Evolutionary conservation across 2,797 vertebrate genomes (phyloP).

Genomic region (Premnoplex brunnescens): DNA sequence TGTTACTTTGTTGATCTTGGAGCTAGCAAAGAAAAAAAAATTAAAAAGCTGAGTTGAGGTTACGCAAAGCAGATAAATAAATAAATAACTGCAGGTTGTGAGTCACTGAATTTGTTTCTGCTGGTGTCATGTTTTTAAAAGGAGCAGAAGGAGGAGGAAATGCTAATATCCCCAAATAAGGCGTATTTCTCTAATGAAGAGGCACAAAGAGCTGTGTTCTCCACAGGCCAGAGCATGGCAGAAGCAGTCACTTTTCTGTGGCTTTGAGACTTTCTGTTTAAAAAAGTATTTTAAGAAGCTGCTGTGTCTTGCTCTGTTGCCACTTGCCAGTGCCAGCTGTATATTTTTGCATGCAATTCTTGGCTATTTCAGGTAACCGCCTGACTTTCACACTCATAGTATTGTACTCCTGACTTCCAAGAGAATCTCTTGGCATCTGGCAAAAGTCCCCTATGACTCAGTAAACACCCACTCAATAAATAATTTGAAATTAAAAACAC

Average conservation of each 20-base stretch:
- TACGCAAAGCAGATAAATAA: background rate
- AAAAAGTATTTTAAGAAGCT: background rate
- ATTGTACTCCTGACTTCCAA: background rate
- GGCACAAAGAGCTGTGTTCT: background rate
- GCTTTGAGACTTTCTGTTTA: background rate
- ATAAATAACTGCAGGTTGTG: background rate
- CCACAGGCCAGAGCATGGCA: background rate
- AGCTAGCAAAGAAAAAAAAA: background rate
- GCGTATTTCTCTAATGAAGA: background rate
- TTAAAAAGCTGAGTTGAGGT: background rate
- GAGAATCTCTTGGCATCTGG: background rate
- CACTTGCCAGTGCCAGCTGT: background rate
- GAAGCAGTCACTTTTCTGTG: background rate
- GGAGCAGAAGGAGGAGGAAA: background rate
- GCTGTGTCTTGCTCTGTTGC: background rate
- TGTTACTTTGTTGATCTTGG: background rate
- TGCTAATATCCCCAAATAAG: background rate
- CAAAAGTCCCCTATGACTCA: constrained; percentile 5
- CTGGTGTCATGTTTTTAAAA: background rate
- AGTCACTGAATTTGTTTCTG: constrained; percentile 19
- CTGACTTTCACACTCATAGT: background rate
- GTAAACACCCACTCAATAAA: constrained; percentile 7
- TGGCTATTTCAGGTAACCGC: background rate
- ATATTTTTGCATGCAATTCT: constrained; percentile 33
- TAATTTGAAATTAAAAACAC: constrained; percentile 17